phyloP scores from a whole-genome alignment of 2,113 vertebrate genomes.

The Nibea albiflora region DNA sequence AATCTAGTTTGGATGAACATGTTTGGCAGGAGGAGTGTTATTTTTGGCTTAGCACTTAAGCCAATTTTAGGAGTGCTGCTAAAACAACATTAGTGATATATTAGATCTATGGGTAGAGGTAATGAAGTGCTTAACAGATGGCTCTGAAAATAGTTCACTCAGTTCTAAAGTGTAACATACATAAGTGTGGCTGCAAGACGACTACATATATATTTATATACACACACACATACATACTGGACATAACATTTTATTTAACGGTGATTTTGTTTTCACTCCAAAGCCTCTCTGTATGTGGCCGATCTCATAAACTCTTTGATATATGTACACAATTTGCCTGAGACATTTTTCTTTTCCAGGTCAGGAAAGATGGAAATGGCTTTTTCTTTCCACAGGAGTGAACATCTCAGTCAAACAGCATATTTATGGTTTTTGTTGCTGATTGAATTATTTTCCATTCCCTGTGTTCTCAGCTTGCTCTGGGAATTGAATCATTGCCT shows the following conservation, averaged over 20 bases:
- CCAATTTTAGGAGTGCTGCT: slow-evolving; percentile 21
- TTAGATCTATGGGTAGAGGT: slow-evolving; percentile 33
- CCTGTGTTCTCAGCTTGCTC: slow-evolving; percentile 70
- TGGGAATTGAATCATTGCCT: slow-evolving; percentile 79
- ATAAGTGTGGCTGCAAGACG: neutral
- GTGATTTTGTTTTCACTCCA: slow-evolving; percentile 40
- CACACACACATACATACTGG: neutral
- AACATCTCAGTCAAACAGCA: slow-evolving; percentile 73
- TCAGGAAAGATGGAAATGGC: slow-evolving; percentile 72
- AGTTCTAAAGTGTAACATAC: slow-evolving; percentile 33
- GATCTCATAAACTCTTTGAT: slow-evolving; percentile 62
- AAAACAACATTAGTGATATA: slow-evolving; percentile 39
- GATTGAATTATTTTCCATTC: slow-evolving; percentile 82
- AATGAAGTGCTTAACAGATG: slow-evolving; percentile 52
- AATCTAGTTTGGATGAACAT: slow-evolving; percentile 34
- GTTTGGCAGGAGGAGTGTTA: slow-evolving; percentile 18
- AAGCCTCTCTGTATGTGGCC: slow-evolving; percentile 49
- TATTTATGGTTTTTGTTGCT: slow-evolving; percentile 77
- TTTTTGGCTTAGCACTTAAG: slow-evolving; percentile 14
- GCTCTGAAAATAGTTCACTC: slow-evolving; percentile 35
- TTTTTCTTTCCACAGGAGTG: slow-evolving; percentile 67
- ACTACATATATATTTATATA: neutral
- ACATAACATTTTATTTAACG: slow-evolving; percentile 31
- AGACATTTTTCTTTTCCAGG: slow-evolving; percentile 73
- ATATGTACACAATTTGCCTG: slow-evolving; percentile 56